Conservation (phyloP, 2,888 invertebrate species). For the Polyommatus iphigenia region DNA sequence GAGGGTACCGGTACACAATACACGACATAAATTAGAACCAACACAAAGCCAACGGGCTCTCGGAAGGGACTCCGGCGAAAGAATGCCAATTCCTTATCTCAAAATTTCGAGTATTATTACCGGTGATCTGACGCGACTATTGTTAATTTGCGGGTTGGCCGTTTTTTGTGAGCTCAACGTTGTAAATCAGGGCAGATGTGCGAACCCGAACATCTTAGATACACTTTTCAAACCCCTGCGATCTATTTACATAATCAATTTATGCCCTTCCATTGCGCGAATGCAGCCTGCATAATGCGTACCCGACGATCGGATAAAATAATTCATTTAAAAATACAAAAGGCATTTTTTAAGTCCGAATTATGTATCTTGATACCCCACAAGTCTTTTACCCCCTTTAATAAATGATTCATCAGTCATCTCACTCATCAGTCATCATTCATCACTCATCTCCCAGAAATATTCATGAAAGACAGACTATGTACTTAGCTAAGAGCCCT, state of each 20-base stretch:
- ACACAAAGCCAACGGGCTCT: constrained; percentile 74
- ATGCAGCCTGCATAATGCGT: constrained; percentile 46
- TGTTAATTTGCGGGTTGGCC: constrained; percentile 64
- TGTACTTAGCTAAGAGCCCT: background rate
- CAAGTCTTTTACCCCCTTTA: background rate
- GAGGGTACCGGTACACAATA: constrained; percentile 71
- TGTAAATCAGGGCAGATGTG: constrained; percentile 75
- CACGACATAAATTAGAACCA: constrained; percentile 79
- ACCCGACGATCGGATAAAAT: constrained; percentile 36
- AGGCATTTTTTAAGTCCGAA: constrained; percentile 10
- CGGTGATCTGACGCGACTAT: constrained; percentile 60
- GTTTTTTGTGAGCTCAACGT: constrained; percentile 52
- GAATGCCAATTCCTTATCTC: constrained; percentile 78
- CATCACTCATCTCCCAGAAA: background rate
- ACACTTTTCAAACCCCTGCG: constrained; percentile 55
- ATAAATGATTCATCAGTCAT: background rate
- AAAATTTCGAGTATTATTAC: constrained; percentile 71
- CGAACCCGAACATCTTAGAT: constrained; percentile 53
- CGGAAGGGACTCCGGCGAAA: constrained; percentile 74
- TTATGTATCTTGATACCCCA: constrained; percentile 17
- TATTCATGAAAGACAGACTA: background rate
- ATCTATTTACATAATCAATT: constrained; percentile 60
- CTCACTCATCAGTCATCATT: background rate
- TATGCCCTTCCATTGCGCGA: constrained; percentile 48
- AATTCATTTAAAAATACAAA: constrained; percentile 25